Percentiles rank a stretch among this genome's conserved stretches.
These are phyloP conservation scores for Cephalotes varians DNA, from an alignment of 2,888 invertebrate genomes.

Conservation along the genomic window DNA sequence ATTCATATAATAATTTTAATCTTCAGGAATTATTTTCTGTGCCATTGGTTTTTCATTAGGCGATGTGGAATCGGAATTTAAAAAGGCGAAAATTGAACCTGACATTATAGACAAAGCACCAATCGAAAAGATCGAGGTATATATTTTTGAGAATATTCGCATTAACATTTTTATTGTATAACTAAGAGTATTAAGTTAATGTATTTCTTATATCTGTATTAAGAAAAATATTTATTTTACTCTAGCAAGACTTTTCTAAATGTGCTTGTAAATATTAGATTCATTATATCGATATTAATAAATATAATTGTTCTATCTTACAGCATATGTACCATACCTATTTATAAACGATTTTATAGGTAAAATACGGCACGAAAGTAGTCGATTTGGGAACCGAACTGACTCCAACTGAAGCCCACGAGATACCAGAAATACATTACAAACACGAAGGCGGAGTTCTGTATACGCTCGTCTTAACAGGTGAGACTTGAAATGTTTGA, in stretches of 20 bases:
- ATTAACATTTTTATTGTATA: background rate
- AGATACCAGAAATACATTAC: constrained; percentile 83
- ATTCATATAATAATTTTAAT: constrained; percentile 1
- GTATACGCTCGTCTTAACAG: constrained; percentile 83
- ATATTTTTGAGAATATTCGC: background rate
- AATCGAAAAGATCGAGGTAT: constrained; percentile 81
- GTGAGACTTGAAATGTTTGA: constrained; percentile 68
- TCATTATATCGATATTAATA: background rate
- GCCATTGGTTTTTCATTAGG: constrained; percentile 69
- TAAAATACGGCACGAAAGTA: constrained; percentile 81
- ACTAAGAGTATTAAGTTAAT: background rate
- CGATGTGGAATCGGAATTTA: constrained; percentile 81
- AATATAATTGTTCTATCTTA: background rate
- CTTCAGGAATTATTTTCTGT: constrained; percentile 75
- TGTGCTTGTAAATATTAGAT: background rate
- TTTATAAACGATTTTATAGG: constrained; percentile 67
- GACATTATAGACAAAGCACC: constrained; percentile 82
- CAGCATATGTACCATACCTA: background rate
- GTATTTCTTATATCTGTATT: background rate
- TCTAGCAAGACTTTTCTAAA: background rate
- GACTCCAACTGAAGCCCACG: constrained; percentile 80
- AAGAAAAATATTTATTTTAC: background rate
- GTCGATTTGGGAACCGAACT: constrained; percentile 82
- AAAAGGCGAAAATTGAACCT: constrained; percentile 81
- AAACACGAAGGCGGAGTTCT: constrained; percentile 84